Evolutionary conservation across 2,888 invertebrate genomes (phyloP).

Genomic region (Neuroscelio doddi): DNA sequence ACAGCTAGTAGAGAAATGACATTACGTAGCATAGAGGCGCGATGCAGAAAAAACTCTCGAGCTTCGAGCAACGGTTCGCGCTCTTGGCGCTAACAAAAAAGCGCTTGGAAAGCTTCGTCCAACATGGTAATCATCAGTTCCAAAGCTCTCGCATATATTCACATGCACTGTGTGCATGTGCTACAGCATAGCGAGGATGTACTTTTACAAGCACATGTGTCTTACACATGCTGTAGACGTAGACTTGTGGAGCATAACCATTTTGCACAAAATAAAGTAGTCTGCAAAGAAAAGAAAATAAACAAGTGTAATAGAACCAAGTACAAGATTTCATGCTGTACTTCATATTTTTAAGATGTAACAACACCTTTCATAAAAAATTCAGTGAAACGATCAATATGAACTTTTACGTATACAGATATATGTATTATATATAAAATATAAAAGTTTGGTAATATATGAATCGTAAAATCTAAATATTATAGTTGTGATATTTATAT

Average conservation of each 20-base stretch:
- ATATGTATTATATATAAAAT: no score
- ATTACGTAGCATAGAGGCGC: slow-evolving; percentile 58
- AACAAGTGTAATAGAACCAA: slow-evolving; percentile 35
- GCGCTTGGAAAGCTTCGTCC: slow-evolving; percentile 40
- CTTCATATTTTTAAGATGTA: no score
- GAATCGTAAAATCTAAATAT: no score
- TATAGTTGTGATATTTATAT: no score
- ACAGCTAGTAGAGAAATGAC: slow-evolving; percentile 56
- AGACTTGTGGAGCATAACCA: slow-evolving; percentile 31
- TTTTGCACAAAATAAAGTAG: slow-evolving; percentile 34
- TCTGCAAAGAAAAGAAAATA: slow-evolving; percentile 21
- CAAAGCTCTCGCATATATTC: slow-evolving; percentile 22
- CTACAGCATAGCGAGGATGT: slow-evolving; percentile 20
- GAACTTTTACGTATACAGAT: no score
- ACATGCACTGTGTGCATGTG: slow-evolving; percentile 23
- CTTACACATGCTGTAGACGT: slow-evolving; percentile 15
- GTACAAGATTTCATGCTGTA: slow-evolving; percentile 27
- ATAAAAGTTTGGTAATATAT: no score
- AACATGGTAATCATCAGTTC: slow-evolving; percentile 19
- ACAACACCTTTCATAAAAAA: no score
- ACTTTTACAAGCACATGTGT: slow-evolving; percentile 30
- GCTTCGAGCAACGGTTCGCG: slow-evolving; percentile 42
- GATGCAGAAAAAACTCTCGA: slow-evolving; percentile 63
- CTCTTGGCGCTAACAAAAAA: slow-evolving; percentile 40
- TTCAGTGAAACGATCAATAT: no score